Conservation (phyloP, 2,888 invertebrate species). For the Spisula subtruncata region DNA sequence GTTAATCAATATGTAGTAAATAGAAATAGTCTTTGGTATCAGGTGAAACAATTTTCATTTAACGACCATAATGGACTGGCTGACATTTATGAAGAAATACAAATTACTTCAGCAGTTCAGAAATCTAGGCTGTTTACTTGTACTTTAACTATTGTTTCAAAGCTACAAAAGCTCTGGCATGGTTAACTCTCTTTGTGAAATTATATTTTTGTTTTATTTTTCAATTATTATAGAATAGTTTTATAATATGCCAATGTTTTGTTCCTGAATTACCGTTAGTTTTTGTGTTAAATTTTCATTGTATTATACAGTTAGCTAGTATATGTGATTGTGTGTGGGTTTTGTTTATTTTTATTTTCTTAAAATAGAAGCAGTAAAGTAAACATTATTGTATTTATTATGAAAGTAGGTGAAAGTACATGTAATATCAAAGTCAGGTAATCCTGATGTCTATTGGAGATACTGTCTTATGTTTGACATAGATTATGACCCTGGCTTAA, state of each 20-base stretch:
- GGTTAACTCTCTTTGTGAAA: background rate
- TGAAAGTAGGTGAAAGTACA: background rate
- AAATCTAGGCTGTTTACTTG: background rate
- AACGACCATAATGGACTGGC: background rate
- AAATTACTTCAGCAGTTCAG: background rate
- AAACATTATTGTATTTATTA: slow-evolving; percentile 12
- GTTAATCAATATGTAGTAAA: background rate
- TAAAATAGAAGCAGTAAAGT: background rate
- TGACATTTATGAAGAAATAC: background rate
- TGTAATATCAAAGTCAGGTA: background rate
- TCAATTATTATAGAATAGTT: background rate
- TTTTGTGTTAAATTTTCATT: background rate
- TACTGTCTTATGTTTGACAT: background rate
- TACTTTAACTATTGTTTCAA: background rate
- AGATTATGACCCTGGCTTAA: background rate
- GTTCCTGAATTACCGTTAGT: background rate
- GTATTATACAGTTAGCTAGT: background rate
- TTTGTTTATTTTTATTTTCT: background rate
- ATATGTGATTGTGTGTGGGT: background rate
- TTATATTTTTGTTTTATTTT: background rate
- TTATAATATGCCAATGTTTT: background rate
- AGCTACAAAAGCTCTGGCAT: background rate
- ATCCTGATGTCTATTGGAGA: background rate
- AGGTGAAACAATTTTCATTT: background rate
- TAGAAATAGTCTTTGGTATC: background rate